Conservation (phyloP, 1,140 invertebrate species). For the Cylas formicarius region DNA sequence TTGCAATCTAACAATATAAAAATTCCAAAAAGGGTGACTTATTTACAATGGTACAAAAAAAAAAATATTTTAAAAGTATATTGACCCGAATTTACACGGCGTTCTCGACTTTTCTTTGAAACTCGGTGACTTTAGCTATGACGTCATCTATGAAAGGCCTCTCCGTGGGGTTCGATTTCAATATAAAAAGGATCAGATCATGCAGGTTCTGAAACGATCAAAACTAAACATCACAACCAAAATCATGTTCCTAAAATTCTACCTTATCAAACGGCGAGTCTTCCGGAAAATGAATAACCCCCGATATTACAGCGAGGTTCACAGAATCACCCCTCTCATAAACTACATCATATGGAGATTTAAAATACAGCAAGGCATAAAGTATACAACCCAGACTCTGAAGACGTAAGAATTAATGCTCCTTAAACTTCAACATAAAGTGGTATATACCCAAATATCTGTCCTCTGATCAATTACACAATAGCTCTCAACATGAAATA, state of each 20-base stretch:
- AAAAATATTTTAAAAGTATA: not conserved
- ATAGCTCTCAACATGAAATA: conserved; percentile 78
- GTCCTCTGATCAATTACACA: conserved; percentile 75
- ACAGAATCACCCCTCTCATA: conserved; percentile 83
- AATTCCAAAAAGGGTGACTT: too few relatives aligned
- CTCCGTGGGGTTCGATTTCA: conserved; percentile 69
- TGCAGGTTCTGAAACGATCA: conserved; percentile 54
- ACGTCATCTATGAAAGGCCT: conserved; percentile 65
- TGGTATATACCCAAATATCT: conserved; percentile 71
- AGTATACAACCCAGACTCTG: conserved; percentile 81
- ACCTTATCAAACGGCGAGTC: conserved; percentile 59
- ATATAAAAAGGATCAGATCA: conserved; percentile 60
- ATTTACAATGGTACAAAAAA: too few relatives aligned
- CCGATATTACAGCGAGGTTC: conserved; percentile 75
- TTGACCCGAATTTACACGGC: conserved; percentile 24
- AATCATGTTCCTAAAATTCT: conserved; percentile 22
- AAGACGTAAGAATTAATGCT: too few relatives aligned
- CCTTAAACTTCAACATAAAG: too few relatives aligned
- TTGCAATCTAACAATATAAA: too few relatives aligned
- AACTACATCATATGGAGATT: conserved; percentile 78
- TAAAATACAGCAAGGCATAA: conserved; percentile 79
- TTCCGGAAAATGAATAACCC: conserved; percentile 66
- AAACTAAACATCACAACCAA: not conserved
- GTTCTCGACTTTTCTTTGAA: conserved; percentile 26
- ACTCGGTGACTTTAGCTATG: conserved; percentile 50